Base-by-base conservation (phyloP, 2,113 vertebrate genomes). In the rat (Rattus norvegicus) region DNA sequence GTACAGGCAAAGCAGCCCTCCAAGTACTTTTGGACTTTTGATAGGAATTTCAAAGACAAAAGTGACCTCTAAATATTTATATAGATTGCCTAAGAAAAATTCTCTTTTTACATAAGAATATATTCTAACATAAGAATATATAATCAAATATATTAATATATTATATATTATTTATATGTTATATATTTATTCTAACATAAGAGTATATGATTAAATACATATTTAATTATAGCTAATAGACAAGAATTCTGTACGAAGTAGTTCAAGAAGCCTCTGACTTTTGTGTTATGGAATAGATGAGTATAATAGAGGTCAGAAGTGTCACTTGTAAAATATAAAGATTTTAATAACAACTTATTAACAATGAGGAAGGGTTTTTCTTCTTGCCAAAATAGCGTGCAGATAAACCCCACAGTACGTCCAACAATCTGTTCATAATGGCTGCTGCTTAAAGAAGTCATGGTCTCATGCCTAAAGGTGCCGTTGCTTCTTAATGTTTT, bases 311-410 rank as follows among this genome's bases (percentile, higher is more conserved):
- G n/a, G 52, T 1, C 9, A 96, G 47, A 92, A 56, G 16, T 16
- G 77, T 94, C 92, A 90, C 61, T 79, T 80, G 14, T 22, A 16
- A 56, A n/a, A 83, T 36, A 47, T 63, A 28, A 77, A 77, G 28
- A 0, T 63, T 89, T 93, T 83, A 33, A 39, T 95, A 95, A 93
- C 9, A 69, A 92, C 49, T 92, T 86, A 92, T 69, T 81, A 94
- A 94, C 94, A 59, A 54, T 88, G 9, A 88, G 30, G 77, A 72
- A 72, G 0, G 12, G 9, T 19, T 88, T 92, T 65, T 70, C 22
- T 86, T 91, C 49, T 79, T 88, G 47, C 7, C 65, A 93, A 43
- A 22, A 72, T 20, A 5, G 10, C 4, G 63, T 65, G 24, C 24
- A 87, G 22, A 54, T 61, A 81, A 80, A 13, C 20, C 76, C 4